Evolutionary conservation across 2,113 vertebrate genomes (phyloP), one percentile per base, ranked within the genome.

Genomic region (Apodemus speciosus): DNA sequence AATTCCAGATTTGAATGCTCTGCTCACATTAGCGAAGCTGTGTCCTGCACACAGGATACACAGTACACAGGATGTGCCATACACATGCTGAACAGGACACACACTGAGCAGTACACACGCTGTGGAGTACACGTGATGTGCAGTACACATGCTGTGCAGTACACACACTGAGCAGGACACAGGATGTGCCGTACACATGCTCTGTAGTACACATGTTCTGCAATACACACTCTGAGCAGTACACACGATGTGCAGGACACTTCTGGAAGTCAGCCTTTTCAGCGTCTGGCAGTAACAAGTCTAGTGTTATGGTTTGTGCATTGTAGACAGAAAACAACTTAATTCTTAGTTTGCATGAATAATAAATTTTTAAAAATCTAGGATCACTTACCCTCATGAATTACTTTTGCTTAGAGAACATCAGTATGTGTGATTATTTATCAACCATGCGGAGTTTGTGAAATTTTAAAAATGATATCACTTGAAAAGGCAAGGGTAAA

Each of bases 381-480:
- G 20, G 13, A 43, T 88, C 43, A 56, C 62, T 10, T 88, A 9
- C 51, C 66, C n/a, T 21, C 32, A 64, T n/a, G 79, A 87, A 18
- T 86, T 58, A 66, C 79, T 60, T 64, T 90, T 80, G 53, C 92
- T 89, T 21, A 58, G 66, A 77, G 94, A 92, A 85, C 16, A 75
- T 68, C n/a, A 58, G 77, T 35, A 13, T 90, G 56, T 85, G 35
- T 32, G 56, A 77, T 91, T 68, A 84, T 79, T 66, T 81, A 87
- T 27, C 3, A 81, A 81, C 9, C 62, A 15, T 60, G 40, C 6
- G 43, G 68, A 21, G 9, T 27, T 75, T 87, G 1, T 80, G 76
- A 85, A 49, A 60, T 58, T 92, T 49, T 83, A 40, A 88, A 77
- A 92, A 88, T 60, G 58, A 81, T 35, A 18, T 84, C 66, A 81